Evolutionary conservation across 2,888 invertebrate genomes (phyloP).

Genomic region (Mayetiola destructor): DNA sequence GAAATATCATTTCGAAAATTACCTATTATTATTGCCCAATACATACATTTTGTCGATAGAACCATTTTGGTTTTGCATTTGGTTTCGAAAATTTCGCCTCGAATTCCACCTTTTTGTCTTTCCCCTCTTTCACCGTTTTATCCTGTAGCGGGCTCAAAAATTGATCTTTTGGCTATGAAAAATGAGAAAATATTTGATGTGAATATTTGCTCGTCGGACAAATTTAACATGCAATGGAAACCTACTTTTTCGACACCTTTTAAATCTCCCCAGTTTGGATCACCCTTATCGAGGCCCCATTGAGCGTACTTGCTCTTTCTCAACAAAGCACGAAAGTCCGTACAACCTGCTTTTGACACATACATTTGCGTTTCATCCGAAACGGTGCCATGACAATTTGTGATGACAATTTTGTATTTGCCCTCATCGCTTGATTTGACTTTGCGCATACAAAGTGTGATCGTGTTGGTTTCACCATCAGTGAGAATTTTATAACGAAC

Average conservation of each 20-base stretch:
- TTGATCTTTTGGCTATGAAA: conserved; percentile 63
- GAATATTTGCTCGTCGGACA: conserved; percentile 29
- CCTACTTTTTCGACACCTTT: conserved; percentile 87
- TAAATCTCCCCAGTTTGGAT: conserved; percentile 84
- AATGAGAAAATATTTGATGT: not conserved
- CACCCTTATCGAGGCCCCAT: conserved; percentile 82
- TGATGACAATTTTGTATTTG: conserved; percentile 81
- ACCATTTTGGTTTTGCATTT: conserved; percentile 88
- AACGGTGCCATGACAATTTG: conserved; percentile 90
- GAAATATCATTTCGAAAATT: not conserved
- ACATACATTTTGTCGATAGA: conserved; percentile 82
- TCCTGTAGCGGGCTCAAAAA: conserved; percentile 92
- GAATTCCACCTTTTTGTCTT: conserved; percentile 87
- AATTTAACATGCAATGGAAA: conserved; percentile 17
- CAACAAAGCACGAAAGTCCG: conserved; percentile 97
- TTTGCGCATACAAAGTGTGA: conserved; percentile 90
- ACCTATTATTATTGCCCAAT: not conserved
- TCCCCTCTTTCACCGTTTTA: conserved; percentile 86
- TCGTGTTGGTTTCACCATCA: conserved; percentile 81
- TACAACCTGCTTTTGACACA: conserved; percentile 92
- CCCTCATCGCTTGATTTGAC: conserved; percentile 94
- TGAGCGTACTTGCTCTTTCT: conserved; percentile 91
- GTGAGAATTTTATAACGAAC: conserved; percentile 91
- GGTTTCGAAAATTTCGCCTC: conserved; percentile 92
- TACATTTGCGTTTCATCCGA: conserved; percentile 90